These are phyloP conservation scores for Forpus xanthops DNA, from an alignment of 2,797 vertebrate genomes.

Conservation along the genomic window DNA sequence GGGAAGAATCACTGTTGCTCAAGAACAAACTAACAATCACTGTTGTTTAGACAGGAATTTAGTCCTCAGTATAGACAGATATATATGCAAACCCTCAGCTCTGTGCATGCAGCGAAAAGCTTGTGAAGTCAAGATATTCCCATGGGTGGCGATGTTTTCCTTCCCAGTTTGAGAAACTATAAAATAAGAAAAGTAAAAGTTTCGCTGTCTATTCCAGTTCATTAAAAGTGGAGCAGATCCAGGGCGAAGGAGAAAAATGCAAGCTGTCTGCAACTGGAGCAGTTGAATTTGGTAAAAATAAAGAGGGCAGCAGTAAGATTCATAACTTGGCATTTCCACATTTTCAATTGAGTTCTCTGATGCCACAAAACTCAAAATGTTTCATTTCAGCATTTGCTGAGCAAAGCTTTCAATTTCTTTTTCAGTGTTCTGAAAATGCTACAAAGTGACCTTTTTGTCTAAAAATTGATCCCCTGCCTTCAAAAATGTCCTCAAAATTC, in stretches of 20 bases:
- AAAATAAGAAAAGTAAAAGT: neutral
- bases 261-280: neutral
- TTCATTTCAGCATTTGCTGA: conserved; percentile 39
- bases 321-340: neutral
- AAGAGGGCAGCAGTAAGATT: neutral
- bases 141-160: neutral
- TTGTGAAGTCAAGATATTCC: neutral
- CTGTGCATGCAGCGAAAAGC: neutral
- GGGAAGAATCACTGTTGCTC: neutral
- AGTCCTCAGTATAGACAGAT: neutral
- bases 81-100: neutral
- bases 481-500: conserved; percentile 16
- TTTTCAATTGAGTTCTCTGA: conserved; percentile 1
- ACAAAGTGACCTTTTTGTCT: conserved; percentile 46
- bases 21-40: neutral
- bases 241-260: neutral
- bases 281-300: neutral
- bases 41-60: neutral
- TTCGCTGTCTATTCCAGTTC: neutral
- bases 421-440: conserved; percentile 17
- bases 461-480: conserved; percentile 18
- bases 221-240: neutral
- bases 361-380: conserved; percentile 20
- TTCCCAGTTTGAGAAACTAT: neutral
- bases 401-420: conserved; percentile 22